Evolutionary conservation across 2,113 vertebrate genomes (phyloP).

Genomic region (Calonectris borealis): DNA sequence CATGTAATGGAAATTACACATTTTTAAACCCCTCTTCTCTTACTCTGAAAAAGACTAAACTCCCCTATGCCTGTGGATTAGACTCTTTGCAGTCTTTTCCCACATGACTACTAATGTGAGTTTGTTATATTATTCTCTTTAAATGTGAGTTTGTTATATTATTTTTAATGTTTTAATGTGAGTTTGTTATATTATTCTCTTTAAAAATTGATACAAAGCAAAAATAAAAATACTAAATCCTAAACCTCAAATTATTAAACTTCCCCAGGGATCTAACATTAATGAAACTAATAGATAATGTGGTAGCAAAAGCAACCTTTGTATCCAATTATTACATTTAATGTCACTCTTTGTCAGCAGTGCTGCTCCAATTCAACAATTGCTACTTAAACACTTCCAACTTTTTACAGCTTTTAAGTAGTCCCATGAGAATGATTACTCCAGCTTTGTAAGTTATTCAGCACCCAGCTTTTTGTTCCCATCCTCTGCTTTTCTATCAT

Average conservation of each 20-base stretch:
- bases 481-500: background rate
- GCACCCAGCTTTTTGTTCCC: background rate
- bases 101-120: background rate
- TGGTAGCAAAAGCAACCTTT: background rate
- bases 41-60: background rate
- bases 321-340: background rate
- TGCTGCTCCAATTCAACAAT: background rate
- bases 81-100: background rate
- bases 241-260: background rate
- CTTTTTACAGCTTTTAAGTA: background rate
- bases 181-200: background rate
- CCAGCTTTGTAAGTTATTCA: background rate
- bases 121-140: background rate
- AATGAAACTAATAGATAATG: background rate
- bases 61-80: background rate
- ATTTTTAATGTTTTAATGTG: no score
- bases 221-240: background rate
- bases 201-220: background rate
- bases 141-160: background rate
- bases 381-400: background rate
- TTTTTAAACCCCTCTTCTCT: background rate
- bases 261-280: background rate
- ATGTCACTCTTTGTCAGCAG: background rate
- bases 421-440: background rate
- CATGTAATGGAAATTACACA: background rate